Conservation (phyloP, 2,113 vertebrate species). For the Otolemur garnettii region DNA sequence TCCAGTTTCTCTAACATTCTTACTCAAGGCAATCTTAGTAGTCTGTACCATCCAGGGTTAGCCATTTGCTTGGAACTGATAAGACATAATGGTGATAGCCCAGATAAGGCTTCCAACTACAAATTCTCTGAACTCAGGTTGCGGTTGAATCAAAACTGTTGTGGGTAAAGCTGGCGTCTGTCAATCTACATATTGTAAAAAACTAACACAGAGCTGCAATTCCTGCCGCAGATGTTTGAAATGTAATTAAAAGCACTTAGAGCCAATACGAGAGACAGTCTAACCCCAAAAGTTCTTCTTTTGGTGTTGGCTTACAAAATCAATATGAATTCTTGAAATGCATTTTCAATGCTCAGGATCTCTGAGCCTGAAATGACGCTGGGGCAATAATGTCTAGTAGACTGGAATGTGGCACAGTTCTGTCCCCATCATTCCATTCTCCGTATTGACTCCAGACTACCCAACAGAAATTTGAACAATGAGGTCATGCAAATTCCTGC, state of each 20-base stretch:
- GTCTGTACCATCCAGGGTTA: background rate
- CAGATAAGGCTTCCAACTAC: slow-evolving; percentile 61
- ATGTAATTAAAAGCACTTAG: slow-evolving; percentile 76
- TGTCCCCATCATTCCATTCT: background rate
- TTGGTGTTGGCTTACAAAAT: slow-evolving; percentile 64
- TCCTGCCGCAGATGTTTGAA: slow-evolving; percentile 76
- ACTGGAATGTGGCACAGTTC: background rate
- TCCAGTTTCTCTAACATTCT: slow-evolving; percentile 13
- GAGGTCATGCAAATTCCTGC: background rate
- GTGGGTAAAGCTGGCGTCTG: slow-evolving; percentile 65
- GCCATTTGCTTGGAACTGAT: slow-evolving; percentile 70
- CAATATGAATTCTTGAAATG: slow-evolving; percentile 66
- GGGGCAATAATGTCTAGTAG: background rate
- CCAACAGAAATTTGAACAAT: slow-evolving; percentile 3
- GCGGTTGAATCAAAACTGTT: slow-evolving; percentile 61
- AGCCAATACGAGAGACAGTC: slow-evolving; percentile 53
- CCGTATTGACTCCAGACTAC: background rate
- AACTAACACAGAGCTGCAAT: slow-evolving; percentile 66
- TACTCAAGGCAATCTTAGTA: slow-evolving; percentile 39
- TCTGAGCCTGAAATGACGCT: slow-evolving; percentile 54
- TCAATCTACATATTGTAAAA: slow-evolving; percentile 59
- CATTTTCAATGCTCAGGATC: slow-evolving; percentile 61
- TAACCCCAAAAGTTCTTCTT: slow-evolving; percentile 61
- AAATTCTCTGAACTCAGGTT: slow-evolving; percentile 54
- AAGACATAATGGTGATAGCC: slow-evolving; percentile 71